These are phyloP conservation scores for Lanistes nyassanus DNA, from an alignment of 1,140 invertebrate species.

Conservation along the genomic window DNA sequence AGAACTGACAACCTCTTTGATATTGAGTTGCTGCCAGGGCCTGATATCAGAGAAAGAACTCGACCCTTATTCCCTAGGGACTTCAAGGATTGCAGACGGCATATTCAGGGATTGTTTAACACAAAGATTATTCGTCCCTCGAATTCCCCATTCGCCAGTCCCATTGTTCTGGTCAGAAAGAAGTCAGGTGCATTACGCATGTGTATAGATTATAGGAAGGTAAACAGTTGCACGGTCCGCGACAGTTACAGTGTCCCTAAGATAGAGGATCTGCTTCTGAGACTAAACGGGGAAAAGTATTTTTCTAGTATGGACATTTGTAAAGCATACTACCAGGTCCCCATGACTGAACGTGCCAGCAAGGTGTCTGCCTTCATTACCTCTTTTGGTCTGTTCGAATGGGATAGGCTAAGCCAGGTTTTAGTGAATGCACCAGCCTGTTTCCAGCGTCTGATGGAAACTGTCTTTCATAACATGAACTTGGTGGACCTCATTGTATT, in stretches of 20 bases:
- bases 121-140: neutral
- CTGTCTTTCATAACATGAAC: neutral
- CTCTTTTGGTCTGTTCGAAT: conserved; percentile 2
- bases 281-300: neutral
- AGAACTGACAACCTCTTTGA: neutral
- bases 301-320: conserved; percentile 1
- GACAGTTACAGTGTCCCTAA: no score
- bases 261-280: no score
- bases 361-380: neutral
- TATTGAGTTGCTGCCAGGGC: neutral
- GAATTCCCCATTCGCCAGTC: neutral
- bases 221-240: no score
- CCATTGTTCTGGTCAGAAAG: neutral
- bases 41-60: neutral
- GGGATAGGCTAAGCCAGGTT: neutral
- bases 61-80: neutral
- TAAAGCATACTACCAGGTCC: conserved; percentile 16
- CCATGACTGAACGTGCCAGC: neutral
- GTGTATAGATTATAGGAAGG: neutral
- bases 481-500: conserved; percentile 2
- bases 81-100: neutral
- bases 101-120: neutral
- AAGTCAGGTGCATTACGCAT: neutral
- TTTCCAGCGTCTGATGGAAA: neutral
- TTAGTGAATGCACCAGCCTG: no score